phyloP scores from a whole-genome alignment of 2,888 invertebrate species.

The Nomada lathburiana region DNA sequence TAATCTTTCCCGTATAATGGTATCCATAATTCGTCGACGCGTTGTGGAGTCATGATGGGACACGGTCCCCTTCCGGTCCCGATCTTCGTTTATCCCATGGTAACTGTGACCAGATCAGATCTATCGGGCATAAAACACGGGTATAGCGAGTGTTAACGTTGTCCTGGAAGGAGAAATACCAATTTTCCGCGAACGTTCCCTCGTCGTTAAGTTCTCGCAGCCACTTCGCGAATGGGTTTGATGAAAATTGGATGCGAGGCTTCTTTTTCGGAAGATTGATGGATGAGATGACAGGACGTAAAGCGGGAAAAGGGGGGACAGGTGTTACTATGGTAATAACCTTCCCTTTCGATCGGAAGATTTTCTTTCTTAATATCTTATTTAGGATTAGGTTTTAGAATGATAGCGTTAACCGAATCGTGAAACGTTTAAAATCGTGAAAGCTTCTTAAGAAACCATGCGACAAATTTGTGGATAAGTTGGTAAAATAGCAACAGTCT shows the following conservation, averaged over 20 bases:
- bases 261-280: not conserved
- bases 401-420: not conserved
- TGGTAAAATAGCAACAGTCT: no score
- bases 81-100: constrained; percentile 41
- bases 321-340: not conserved
- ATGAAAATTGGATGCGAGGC: constrained; percentile 8
- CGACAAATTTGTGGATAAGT: no score
- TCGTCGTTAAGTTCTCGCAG: not conserved
- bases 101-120: not conserved
- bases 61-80: constrained; percentile 17
- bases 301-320: not conserved
- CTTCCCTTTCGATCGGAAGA: not conserved
- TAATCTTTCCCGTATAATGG: constrained; percentile 81
- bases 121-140: constrained; percentile 57
- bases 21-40: constrained; percentile 79
- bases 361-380: not conserved
- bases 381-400: not conserved
- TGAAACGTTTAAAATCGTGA: not conserved
- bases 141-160: constrained; percentile 62
- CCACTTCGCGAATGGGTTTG: not conserved
- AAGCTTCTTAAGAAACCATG: not conserved
- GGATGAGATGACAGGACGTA: not conserved
- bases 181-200: not conserved
- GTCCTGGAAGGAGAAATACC: not conserved
- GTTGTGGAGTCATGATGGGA: constrained; percentile 77